phyloP scores from a whole-genome alignment of 2,888 invertebrate species.

The Drosophila eohydei region DNA sequence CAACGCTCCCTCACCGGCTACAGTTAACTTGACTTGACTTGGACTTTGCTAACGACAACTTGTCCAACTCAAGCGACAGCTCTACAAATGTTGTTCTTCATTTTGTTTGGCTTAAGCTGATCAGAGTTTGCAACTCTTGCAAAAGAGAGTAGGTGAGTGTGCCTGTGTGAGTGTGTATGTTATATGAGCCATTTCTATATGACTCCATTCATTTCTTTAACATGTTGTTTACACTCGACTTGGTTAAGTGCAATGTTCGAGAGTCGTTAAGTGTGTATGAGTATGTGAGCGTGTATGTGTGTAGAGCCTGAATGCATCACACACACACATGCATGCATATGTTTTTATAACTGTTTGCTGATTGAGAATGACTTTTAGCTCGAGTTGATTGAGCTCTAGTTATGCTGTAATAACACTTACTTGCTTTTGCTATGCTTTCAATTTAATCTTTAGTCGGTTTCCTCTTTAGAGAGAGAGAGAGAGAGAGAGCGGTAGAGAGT shows the following conservation, averaged over 20 bases:
- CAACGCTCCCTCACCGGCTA: constrained; percentile 4
- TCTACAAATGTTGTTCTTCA: constrained; percentile 69
- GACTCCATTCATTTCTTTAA: constrained; percentile 21
- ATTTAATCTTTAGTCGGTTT: too few relatives aligned
- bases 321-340: neutral
- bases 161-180: neutral
- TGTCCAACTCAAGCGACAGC: constrained; percentile 51
- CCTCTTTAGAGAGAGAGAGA: too few relatives aligned
- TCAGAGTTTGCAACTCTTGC: constrained; percentile 65
- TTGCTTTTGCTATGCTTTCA: neutral
- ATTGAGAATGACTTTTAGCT: constrained; percentile 12
- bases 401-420: neutral
- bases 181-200: constrained; percentile 3
- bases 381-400: constrained; percentile 6
- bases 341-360: constrained; percentile 10
- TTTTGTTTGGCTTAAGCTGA: constrained; percentile 79
- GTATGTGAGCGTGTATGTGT: neutral
- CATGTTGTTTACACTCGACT: constrained; percentile 54
- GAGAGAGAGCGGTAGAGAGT: too few relatives aligned
- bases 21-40: constrained; percentile 37
- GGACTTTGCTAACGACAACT: constrained; percentile 54
- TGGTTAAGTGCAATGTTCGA: constrained; percentile 52
- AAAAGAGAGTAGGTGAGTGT: neutral
- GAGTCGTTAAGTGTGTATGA: constrained; percentile 9
- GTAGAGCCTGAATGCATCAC: constrained; percentile 11